Base-by-base conservation (phyloP, 2,888 invertebrate species). In the Pyrrhosoma nymphula region DNA sequence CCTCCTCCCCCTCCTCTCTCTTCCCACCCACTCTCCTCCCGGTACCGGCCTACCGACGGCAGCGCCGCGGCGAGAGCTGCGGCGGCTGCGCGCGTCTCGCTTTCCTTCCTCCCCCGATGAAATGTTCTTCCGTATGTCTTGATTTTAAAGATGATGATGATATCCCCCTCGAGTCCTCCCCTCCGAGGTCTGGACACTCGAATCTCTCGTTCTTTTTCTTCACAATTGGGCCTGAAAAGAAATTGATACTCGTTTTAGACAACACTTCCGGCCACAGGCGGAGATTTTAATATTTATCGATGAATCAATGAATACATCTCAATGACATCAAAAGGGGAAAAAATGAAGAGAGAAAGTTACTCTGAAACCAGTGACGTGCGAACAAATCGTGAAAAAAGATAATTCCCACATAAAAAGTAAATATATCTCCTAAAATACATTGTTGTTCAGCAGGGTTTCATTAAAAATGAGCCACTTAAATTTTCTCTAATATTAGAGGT, bases 61-160 rank as follows among this genome's bases (percentile, higher is more conserved):
- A 93, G 93, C 93, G 93, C 93, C 93, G 69, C 69, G 93, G 55
- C 69, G 93, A 93, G 93, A 69, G 75, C 69, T 63, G 93, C 93
- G 93, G 93, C 69, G 26, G 93, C 63, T 93, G 23, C 69, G 47
- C 39, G 69, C 69, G 69, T 69, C 93, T 93, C 39, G 69, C 93
- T 63, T 39, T 35, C 23, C 4, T 35, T 56, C 47, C 47, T 55
- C 47, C 23, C n/a, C 82, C 82, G 16, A 82, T 35, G 16, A 82
- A 82, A 82, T 26, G 35, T 0, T 35, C 35, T 82, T 26, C n/a
- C 10, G 26, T 69, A 23, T 69, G 35, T 82, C 35, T 82, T 82
- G 82, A 30, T 82, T 35, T 69, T 23, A 60, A 60, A 47, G 47
- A 20, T 60, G n/a, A n/a, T n/a, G 69, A n/a, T 14, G 35, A 82